phyloP scores from a whole-genome alignment of 2,888 invertebrate species.

The Volucella inflata region DNA sequence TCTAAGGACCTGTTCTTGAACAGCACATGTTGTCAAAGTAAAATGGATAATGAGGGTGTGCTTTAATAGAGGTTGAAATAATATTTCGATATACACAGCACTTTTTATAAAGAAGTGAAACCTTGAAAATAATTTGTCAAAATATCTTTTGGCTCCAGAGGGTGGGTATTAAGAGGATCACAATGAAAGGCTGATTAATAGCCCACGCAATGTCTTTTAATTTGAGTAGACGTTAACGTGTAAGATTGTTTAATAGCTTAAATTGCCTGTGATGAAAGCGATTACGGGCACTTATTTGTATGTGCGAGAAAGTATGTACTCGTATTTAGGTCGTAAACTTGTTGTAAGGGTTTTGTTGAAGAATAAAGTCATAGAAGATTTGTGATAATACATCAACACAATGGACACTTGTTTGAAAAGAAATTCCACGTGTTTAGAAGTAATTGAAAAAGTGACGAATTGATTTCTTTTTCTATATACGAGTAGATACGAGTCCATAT shows the following conservation, averaged over 20 bases:
- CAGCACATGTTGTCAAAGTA: conserved; percentile 7
- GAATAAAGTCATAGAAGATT: no score
- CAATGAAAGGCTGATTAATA: conserved; percentile 16
- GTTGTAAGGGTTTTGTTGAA: no score
- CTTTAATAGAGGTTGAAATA: background rate
- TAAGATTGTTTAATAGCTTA: conserved; percentile 3
- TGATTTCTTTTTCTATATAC: no score
- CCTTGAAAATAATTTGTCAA: conserved; percentile 3
- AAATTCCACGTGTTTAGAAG: no score
- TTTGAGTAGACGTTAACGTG: conserved; percentile 7
- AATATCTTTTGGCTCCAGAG: background rate
- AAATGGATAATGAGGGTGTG: background rate
- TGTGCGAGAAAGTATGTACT: background rate
- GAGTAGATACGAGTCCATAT: no score
- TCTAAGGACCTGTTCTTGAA: background rate
- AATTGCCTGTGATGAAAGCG: conserved; percentile 10
- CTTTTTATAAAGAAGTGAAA: background rate
- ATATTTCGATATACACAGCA: background rate
- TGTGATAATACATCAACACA: no score
- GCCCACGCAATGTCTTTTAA: conserved; percentile 5
- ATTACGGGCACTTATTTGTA: background rate
- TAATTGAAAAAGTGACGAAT: no score
- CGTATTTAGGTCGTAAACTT: background rate
- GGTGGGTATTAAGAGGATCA: conserved; percentile 13
- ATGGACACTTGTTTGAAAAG: no score